These are phyloP conservation scores for Scophthalmus maximus DNA, from an alignment of 2,113 vertebrate genomes.

Conservation along the genomic window DNA sequence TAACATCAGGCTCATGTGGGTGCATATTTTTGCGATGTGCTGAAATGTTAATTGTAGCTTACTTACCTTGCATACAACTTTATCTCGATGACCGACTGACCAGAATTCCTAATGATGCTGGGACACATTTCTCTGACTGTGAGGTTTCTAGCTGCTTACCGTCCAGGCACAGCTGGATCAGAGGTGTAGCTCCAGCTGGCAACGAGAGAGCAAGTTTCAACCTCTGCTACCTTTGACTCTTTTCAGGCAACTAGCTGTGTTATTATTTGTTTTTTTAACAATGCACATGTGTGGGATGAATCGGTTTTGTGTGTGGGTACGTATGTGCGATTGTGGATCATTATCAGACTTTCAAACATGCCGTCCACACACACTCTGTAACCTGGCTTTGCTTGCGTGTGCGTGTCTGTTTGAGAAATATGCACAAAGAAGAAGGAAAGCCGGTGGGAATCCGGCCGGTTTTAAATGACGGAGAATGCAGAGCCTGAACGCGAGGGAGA, in stretches of 20 bases:
- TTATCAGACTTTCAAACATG: slow-evolving; percentile 21
- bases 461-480: slow-evolving; percentile 10
- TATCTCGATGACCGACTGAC: too few relatives aligned
- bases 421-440: too few relatives aligned
- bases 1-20: too few relatives aligned
- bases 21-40: too few relatives aligned
- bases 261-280: background rate
- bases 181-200: slow-evolving; percentile 17
- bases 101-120: background rate
- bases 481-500: background rate
- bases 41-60: too few relatives aligned
- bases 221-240: slow-evolving; percentile 16
- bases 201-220: slow-evolving; percentile 20
- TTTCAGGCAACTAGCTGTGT: too few relatives aligned
- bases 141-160: slow-evolving; percentile 17
- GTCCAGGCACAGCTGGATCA: slow-evolving; percentile 14
- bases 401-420: background rate
- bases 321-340: slow-evolving; percentile 17
- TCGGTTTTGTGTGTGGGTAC: background rate
- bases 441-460: background rate
- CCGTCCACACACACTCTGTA: too few relatives aligned
- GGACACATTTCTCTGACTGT: background rate
- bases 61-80: background rate
- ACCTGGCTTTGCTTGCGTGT: too few relatives aligned
- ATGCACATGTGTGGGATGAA: background rate